Conservation (phyloP, 2,113 vertebrate genomes). For the Callithrix jacchus region DNA sequence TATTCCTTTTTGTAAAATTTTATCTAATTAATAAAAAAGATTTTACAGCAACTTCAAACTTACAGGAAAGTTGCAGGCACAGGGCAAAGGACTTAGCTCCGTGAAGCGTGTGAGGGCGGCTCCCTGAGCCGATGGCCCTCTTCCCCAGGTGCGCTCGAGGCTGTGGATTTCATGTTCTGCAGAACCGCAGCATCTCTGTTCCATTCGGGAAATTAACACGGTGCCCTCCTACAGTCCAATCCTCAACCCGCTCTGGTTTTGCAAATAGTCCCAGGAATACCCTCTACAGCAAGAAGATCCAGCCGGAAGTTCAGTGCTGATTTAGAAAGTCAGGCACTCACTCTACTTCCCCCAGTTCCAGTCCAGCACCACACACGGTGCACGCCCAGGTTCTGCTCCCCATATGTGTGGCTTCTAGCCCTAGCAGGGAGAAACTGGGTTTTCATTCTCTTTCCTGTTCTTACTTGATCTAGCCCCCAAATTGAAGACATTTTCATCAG, state of each 20-base stretch:
- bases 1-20: not conserved
- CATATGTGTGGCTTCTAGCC: not conserved
- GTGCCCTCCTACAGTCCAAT: not conserved
- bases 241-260: not conserved
- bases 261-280: too few species aligned
- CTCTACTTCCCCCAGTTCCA: accelerated
- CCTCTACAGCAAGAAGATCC: not conserved
- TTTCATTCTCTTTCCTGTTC: not conserved
- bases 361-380: not conserved
- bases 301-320: not conserved
- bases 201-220: accelerated
- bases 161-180: not conserved
- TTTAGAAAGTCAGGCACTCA: not conserved
- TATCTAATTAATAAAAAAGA: not conserved
- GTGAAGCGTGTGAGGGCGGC: too few species aligned
- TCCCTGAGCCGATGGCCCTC: not conserved
- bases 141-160: not conserved
- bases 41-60: not conserved
- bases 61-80: too few species aligned
- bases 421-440: not conserved
- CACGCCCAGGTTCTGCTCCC: too few species aligned
- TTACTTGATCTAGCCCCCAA: not conserved
- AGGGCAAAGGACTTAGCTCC: not conserved
- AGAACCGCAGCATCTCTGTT: accelerated
- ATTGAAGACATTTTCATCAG: too few species aligned